Percentiles rank a stretch among this genome's conserved stretches.
Conservation (phyloP, 2,113 vertebrate species). For the Malurus alboscapulatus region DNA sequence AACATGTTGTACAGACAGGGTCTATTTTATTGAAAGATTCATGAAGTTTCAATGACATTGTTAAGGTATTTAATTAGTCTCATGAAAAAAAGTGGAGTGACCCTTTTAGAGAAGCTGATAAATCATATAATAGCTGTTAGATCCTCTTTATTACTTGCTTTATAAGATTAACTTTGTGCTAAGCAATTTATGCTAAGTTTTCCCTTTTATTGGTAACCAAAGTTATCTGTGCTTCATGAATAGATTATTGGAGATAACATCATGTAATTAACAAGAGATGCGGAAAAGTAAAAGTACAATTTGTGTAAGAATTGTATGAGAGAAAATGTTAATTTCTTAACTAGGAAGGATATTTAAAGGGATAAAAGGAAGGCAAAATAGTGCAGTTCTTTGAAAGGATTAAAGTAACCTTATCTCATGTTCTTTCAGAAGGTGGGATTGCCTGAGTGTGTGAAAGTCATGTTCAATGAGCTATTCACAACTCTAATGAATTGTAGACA, state of each 20-base stretch:
- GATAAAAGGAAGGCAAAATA: constrained; percentile 85
- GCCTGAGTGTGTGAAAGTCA: constrained; percentile 59
- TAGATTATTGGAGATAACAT: constrained; percentile 96
- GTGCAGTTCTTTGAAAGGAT: constrained; percentile 86
- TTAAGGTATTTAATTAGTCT: constrained; percentile 90
- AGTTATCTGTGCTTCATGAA: constrained; percentile 84
- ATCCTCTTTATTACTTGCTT: constrained; percentile 81
- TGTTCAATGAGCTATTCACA: constrained; percentile 68
- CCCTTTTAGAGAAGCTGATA: constrained; percentile 86
- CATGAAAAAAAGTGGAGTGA: constrained; percentile 83
- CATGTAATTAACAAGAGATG: constrained; percentile 94
- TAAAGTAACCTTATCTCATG: constrained; percentile 85
- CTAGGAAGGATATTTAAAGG: constrained; percentile 85
- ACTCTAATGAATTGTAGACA: constrained; percentile 43
- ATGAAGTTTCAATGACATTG: constrained; percentile 85
- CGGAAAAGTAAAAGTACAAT: constrained; percentile 83
- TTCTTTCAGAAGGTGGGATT: constrained; percentile 77
- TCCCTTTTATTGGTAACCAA: constrained; percentile 74
- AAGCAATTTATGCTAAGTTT: constrained; percentile 90
- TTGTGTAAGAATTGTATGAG: constrained; percentile 85
- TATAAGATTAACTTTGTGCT: constrained; percentile 93
- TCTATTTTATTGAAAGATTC: constrained; percentile 81
- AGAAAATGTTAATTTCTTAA: constrained; percentile 92
- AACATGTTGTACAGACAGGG: constrained; percentile 78
- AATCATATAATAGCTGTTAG: constrained; percentile 83